Evolutionary conservation across 37 sponge, comb jelly and placozoan species (phyloP).

Genomic region (Spongilla lacustris): DNA sequence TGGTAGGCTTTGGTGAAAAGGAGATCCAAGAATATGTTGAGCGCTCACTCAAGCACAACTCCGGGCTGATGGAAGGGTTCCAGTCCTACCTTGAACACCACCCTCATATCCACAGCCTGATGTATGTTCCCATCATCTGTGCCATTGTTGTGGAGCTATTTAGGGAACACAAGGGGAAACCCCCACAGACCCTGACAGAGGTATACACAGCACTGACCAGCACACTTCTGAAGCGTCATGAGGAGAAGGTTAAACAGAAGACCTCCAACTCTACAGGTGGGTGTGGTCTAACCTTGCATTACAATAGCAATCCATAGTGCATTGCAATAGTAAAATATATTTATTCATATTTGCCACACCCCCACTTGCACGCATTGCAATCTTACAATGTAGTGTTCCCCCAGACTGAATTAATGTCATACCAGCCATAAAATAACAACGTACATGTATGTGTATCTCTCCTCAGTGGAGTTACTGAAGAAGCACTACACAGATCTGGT

Average conservation of each 20-base stretch:
- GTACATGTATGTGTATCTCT: no score
- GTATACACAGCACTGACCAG: not conserved
- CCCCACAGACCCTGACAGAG: not conserved
- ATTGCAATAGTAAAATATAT: no score
- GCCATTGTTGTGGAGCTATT: conserved; percentile 25
- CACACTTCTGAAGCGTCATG: not conserved
- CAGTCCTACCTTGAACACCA: not conserved
- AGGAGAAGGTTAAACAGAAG: not conserved
- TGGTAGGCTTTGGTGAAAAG: conserved; percentile 17
- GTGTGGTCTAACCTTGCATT: not conserved
- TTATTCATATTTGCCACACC: no score
- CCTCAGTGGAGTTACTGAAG: not conserved
- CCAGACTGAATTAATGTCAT: no score
- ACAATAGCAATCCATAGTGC: not conserved
- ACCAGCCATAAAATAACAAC: not conserved
- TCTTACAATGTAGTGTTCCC: no score
- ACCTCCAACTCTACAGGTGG: not conserved
- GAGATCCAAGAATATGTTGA: conserved; percentile 5
- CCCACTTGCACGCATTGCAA: no score
- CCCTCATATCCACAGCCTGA: conserved; percentile 12
- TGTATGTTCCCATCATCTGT: conserved; percentile 22
- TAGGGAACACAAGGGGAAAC: not conserved
- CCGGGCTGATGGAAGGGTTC: not conserved
- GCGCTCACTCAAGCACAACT: not conserved
- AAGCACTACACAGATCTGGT: not conserved